phyloP scores from a whole-genome alignment of 2,113 vertebrate species.

The Cololabis saira region DNA sequence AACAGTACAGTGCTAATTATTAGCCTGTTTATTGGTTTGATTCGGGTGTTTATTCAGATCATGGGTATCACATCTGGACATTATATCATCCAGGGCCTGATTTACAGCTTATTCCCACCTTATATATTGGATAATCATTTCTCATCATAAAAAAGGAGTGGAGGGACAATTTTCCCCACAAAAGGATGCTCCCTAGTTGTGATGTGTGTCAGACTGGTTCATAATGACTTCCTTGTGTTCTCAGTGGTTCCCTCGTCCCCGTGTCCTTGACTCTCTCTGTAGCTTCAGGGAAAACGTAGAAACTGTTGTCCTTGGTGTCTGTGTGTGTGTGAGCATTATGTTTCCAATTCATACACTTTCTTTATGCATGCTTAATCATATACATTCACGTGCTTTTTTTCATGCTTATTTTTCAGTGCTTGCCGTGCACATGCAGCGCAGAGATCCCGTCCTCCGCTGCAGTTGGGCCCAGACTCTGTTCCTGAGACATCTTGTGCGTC shows the following conservation, averaged over 20 bases:
- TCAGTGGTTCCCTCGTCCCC: conserved; percentile 44
- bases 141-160: conserved; percentile 61
- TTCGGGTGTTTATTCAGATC: not conserved
- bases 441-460: conserved; percentile 27
- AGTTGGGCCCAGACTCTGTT: conserved; percentile 36
- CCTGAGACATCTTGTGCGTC: conserved; percentile 71
- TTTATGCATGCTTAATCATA: conserved; percentile 10
- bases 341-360: not conserved
- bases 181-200: conserved; percentile 30
- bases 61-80: conserved; percentile 26
- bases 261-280: conserved; percentile 64
- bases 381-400: conserved; percentile 8
- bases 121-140: conserved; percentile 34
- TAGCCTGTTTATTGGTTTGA: too few species aligned
- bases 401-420: not conserved
- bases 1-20: too few species aligned
- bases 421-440: conserved; percentile 13
- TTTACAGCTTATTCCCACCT: conserved; percentile 21
- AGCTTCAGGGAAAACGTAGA: conserved; percentile 38
- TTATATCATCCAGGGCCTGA: not conserved
- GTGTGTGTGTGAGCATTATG: conserved; percentile 1
- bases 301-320: conserved; percentile 11
- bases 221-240: conserved; percentile 62
- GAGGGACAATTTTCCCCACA: conserved; percentile 38
- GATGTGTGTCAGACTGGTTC: conserved; percentile 43